Evolutionary conservation across 2,113 vertebrate genomes (phyloP).

Genomic region (Pundamilia nyererei): DNA sequence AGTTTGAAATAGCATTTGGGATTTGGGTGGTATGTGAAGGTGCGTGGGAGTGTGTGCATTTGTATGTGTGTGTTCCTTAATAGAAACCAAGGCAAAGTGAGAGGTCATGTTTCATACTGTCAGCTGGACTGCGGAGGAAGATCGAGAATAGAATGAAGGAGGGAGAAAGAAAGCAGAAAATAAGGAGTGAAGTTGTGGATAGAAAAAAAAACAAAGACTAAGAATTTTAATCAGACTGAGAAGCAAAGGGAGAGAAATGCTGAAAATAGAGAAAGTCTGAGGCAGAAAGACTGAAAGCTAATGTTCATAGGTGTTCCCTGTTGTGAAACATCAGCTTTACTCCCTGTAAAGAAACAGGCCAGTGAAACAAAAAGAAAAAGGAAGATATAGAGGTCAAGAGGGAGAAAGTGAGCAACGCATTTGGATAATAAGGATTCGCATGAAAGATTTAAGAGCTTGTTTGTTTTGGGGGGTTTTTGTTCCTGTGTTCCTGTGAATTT

Average conservation of each 20-base stretch:
- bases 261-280: background rate
- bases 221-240: background rate
- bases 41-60: background rate
- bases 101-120: conserved; percentile 54
- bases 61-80: background rate
- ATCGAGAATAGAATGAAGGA: background rate
- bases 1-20: conserved; percentile 40
- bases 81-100: conserved; percentile 15
- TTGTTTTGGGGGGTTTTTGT: background rate
- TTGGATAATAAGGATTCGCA: background rate
- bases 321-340: conserved; percentile 16
- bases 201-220: background rate
- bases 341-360: background rate
- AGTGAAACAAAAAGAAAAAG: background rate
- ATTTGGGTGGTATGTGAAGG: conserved; percentile 5
- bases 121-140: conserved; percentile 10
- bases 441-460: background rate
- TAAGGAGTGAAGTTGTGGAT: background rate
- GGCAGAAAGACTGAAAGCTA: background rate
- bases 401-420: background rate
- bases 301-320: background rate
- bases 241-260: background rate
- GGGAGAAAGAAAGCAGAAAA: background rate
- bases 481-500: background rate
- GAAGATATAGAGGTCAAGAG: background rate